Conservation (phyloP, 2,113 vertebrate genomes). For the Grantiella picta region DNA sequence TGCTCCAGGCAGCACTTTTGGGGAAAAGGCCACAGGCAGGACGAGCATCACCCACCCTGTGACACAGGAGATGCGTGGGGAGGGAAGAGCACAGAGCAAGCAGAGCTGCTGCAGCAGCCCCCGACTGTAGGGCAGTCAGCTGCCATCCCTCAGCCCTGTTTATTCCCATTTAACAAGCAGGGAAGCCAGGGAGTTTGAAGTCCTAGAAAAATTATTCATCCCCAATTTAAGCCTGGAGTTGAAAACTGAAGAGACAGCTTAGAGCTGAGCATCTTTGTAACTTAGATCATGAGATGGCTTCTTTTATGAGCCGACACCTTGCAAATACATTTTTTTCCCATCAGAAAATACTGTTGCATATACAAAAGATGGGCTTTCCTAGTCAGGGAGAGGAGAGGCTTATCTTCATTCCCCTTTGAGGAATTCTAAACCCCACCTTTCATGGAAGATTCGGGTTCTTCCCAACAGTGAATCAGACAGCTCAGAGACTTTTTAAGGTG, state of each 20-base stretch:
- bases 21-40: not conserved
- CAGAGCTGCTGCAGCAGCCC: not conserved
- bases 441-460: not conserved
- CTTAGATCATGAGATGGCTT: not conserved
- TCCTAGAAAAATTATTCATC: not conserved
- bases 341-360: not conserved
- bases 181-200: not conserved
- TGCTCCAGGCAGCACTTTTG: not conserved
- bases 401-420: not conserved
- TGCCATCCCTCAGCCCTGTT: not conserved
- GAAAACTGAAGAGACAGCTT: not conserved
- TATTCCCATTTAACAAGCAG: not conserved
- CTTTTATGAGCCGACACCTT: not conserved
- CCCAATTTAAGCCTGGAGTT: not conserved
- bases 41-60: not conserved
- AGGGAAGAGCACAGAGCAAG: not conserved
- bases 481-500: not conserved
- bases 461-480: not conserved
- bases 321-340: not conserved
- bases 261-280: not conserved
- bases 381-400: not conserved
- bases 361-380: not conserved
- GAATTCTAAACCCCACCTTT: not conserved
- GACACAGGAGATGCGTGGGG: accelerated
- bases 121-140: not conserved